Base-by-base conservation (phyloP, 2,797 vertebrate species). In the Chloroceryle amazona region DNA sequence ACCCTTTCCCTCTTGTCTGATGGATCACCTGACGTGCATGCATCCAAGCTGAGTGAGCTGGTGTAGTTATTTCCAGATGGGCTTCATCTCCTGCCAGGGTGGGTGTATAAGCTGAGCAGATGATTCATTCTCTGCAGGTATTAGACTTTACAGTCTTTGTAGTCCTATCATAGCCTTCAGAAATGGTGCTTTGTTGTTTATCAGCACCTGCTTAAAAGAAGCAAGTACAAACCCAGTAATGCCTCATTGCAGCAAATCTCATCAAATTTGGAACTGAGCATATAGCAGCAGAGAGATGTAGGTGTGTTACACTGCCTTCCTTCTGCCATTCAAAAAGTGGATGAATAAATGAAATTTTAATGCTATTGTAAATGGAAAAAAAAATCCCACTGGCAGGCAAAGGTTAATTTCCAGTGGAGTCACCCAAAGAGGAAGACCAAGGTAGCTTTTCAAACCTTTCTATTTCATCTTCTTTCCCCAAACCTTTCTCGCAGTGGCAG, bases 111-210 rank as follows among this genome's bases (percentile, higher is more conserved):
- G 19, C 42, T 75, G 46, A 1, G 1, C 0, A 0, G 51, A 84
- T 94, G 78, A 96, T 92, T 95, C 83, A 89, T 79, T 72, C 66
- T 61, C 81, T 89, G 54, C 71, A 81, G 78, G 78, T 87, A 81
- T 90, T 47, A 63, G 68, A 60, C 85, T 93, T 86, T 86, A 44
- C 20, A 54, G 26, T n/a, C 66, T 81, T 65, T 75, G 70, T 47
- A 72, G 49, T 46, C 42, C 76, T 88, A 81, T 37, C 80, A 63
- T 13, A 93, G 49, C 25, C 41, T 84, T 90, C 74, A 84, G 81
- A 87, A 93, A 81, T 22, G 19, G 17, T 73, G 29, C 33, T 91
- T 82, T 74, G 57, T 47, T 79, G 22, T 73, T 87, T 37, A 73
- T 62, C 39, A 85, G 47, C 71, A 87, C 51, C 81, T 76, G 67